These are phyloP conservation scores for Lacerta agilis DNA, from an alignment of 2,797 vertebrate genomes.

Conservation along the genomic window DNA sequence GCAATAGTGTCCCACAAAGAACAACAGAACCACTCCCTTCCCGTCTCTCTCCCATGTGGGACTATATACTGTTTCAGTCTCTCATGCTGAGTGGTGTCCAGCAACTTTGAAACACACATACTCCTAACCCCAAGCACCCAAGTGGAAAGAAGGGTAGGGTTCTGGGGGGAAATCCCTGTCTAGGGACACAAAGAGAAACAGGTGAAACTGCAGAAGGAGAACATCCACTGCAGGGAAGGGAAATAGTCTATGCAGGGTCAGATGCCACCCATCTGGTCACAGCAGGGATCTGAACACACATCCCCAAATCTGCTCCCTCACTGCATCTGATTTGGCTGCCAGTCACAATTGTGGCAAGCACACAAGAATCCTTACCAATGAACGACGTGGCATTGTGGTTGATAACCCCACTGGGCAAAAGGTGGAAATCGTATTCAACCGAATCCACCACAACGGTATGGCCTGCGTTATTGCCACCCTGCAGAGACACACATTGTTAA, in stretches of 20 bases:
- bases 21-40: too few relatives aligned
- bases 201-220: not conserved
- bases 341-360: fast-evolving
- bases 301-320: not conserved
- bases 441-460: slow-evolving; percentile 86
- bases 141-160: too few relatives aligned
- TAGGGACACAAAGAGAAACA: not conserved
- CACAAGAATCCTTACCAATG: not conserved
- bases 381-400: slow-evolving; percentile 79
- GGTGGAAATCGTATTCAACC: slow-evolving; percentile 86
- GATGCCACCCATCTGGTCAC: not conserved
- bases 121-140: not conserved
- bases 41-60: too few relatives aligned
- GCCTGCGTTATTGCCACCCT: slow-evolving; percentile 88
- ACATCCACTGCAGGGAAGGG: not conserved
- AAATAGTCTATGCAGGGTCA: not conserved
- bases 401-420: slow-evolving; percentile 86
- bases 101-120: too few relatives aligned
- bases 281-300: not conserved
- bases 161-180: not conserved
- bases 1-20: too few relatives aligned
- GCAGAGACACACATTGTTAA: not conserved
- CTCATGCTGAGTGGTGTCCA: too few relatives aligned
- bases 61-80: too few relatives aligned
- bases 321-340: not conserved